Conservation (phyloP, 2,797 vertebrate species). For the Simalia tracyae region DNA sequence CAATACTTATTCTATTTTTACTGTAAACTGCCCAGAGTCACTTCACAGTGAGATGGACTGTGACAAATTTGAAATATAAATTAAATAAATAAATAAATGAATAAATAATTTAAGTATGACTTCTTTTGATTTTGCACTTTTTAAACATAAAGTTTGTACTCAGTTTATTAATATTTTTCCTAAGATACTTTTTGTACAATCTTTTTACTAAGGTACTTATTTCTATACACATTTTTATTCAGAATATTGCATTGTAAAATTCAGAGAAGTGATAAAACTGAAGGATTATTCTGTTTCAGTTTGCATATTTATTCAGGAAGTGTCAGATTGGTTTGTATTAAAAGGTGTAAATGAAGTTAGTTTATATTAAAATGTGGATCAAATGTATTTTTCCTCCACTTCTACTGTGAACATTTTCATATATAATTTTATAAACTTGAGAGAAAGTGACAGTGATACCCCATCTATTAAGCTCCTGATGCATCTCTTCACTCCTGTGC, state of each 20-base stretch:
- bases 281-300: neutral
- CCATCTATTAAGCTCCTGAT: neutral
- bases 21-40: no score
- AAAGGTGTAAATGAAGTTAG: neutral
- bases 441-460: neutral
- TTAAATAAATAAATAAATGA: no score
- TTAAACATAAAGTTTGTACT: neutral
- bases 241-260: neutral
- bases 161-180: neutral
- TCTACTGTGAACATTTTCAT: neutral
- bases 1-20: no score
- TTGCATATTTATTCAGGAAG: neutral
- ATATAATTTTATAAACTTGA: neutral
- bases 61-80: no score
- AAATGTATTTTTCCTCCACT: neutral
- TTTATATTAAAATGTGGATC: neutral
- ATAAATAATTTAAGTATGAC: neutral
- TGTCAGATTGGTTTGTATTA: neutral
- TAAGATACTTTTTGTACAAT: neutral
- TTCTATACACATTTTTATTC: neutral
- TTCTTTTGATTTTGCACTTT: neutral
- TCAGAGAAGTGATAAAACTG: neutral
- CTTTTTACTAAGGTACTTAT: neutral
- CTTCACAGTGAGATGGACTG: no score
- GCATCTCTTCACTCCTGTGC: neutral